Base-by-base conservation (phyloP, 2,888 invertebrate genomes). In the Microctonus brassicae region DNA sequence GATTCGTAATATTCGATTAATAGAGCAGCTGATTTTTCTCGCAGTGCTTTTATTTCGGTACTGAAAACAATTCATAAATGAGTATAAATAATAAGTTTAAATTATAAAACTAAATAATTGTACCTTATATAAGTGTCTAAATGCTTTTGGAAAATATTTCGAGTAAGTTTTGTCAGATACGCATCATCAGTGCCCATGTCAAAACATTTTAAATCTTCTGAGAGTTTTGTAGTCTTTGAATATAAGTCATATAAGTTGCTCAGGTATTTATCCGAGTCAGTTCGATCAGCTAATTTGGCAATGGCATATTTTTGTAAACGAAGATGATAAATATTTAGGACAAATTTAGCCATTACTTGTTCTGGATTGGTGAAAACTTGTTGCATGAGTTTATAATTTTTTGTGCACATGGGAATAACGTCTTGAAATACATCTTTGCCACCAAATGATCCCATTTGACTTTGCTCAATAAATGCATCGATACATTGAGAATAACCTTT, bases 281-380 rank as follows among this genome's bases (percentile, higher is more conserved):
- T 92, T 83, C 94, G 94, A 81, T 95, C 94, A 1, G 93, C 91
- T 64, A 99, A 89, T 83, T 93, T 94, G 0, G 93, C 93, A 74
- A 94, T 93, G 33, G 97, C 94, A 83, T 95, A 94, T 84, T 95
- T 95, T 89, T 95, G 93, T 53, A 96, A 90, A 87, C 97, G 96
- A 7, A 96, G 90, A 80, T 97, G 96, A 88, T 97, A 99, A 74
- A 99, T 95, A 86, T 98, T 98, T 20, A 98, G 90, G 58, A 99
- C 95, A 88, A 98, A 97, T 89, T 99, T 99, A 72, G 96, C 95
- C 96, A 99, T 97, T 9, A 99, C 98, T 89, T 97, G 96, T 78
- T 98, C 96, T 0, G 98, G 97, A 88, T 97, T 97, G 6, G 94
- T 94, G 86, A 99, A 99, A 1, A 99, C 98, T 83, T 94, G 93